Base-by-base conservation (phyloP, 2,797 vertebrate genomes). In the Macroramphosus scolopax region DNA sequence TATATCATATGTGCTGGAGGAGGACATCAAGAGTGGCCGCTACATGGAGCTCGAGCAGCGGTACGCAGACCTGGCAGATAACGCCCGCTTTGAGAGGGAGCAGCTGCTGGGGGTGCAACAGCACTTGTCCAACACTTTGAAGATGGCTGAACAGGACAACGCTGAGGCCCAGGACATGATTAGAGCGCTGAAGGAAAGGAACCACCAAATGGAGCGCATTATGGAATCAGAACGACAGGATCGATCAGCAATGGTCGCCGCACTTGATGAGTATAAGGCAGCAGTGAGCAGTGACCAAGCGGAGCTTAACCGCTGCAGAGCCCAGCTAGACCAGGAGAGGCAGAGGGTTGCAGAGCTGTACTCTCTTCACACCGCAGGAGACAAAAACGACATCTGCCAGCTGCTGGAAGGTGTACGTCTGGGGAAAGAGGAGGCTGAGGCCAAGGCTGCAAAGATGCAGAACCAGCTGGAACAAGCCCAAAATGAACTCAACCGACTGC, bases 111-210 rank as follows among this genome's bases (percentile, higher is more conserved):
- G 95, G 0, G 96, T 98, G 36, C 96, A 98, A 63, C 96, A 98
- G 56, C 95, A 98, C 50, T 58, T 98, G 16, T 98, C 95, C 73
- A 97, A 97, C 77, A 96, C 96, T 0, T 70, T 98, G 59, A 97
- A 98, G 82, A 96, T 98, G 95, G 95, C 96, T 0, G 96, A 98
- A 22, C 95, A 97, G 71, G 96, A 98, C 83, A 96, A 98, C 35
- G 95, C 95, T 1, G 96, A 98, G 55, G 95, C 95, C 6, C 95
- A 98, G 17, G 93, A 93, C 63, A 89, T 98, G 89, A 96, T 98
- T 2, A 89, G 91, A 8, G 94, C 93, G 0, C 85, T 98, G 37
- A 98, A 97, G 63, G 96, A 98, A 59, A 89, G 96, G 26, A 97
- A 95, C 81, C 95, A 95, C 65, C 94, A 98, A 74, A 93, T 96